Evolutionary conservation across 1,140 invertebrate genomes (phyloP).

Genomic region (Homalodisca vitripennis): DNA sequence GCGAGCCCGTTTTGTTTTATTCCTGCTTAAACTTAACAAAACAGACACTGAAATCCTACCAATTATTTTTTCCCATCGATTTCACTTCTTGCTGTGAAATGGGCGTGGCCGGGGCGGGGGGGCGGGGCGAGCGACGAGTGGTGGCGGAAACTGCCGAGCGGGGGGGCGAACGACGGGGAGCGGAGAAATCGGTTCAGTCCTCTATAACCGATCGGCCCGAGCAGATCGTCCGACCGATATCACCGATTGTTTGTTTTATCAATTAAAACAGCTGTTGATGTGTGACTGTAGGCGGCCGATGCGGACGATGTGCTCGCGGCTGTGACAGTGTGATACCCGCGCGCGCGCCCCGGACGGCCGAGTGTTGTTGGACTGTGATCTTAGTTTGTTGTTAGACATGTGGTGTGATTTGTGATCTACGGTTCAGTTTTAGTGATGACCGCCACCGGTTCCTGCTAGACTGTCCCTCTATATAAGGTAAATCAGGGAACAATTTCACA

Average conservation of each 20-base stretch:
- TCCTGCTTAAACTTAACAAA: constrained; percentile 9
- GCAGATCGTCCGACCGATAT: constrained; percentile 8
- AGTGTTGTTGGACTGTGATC: no score
- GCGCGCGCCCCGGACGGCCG: no score
- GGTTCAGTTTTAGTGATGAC: no score
- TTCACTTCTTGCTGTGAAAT: constrained; percentile 29
- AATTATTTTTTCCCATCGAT: constrained; percentile 30
- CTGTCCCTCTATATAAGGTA: no score
- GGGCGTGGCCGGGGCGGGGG: not conserved
- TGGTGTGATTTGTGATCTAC: no score
- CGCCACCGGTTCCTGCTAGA: no score
- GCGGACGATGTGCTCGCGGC: not conserved
- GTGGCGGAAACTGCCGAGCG: constrained; percentile 19
- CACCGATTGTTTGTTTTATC: constrained; percentile 6
- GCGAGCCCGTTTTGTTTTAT: constrained; percentile 6
- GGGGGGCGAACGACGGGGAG: not conserved
- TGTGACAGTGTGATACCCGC: no score
- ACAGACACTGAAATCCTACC: constrained; percentile 20
- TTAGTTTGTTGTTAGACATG: no score
- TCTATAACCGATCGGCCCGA: constrained; percentile 22
- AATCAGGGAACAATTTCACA: no score
- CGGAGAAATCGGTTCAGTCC: constrained; percentile 19
- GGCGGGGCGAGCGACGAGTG: constrained; percentile 8
- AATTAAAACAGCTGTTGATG: not conserved
- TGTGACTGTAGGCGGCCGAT: not conserved